Percentiles rank a stretch among this genome's conserved stretches.
phyloP scores from a whole-genome alignment of 30 jellyfish, hydroid and myxozoan species.

The Sanderia malayensis region DNA sequence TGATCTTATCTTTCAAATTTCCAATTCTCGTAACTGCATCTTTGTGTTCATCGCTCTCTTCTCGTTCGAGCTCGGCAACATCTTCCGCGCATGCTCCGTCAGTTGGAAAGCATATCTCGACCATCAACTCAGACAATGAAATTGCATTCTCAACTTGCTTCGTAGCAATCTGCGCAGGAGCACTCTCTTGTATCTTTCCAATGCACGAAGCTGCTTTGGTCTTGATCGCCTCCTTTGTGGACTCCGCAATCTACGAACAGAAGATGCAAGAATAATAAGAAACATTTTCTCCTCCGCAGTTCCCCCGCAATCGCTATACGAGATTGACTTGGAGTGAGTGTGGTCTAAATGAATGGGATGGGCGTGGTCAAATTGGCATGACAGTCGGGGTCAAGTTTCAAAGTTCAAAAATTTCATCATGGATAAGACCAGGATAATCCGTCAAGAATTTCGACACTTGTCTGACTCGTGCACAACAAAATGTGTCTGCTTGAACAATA shows the following conservation, averaged over 20 bases:
- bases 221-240: constrained; percentile 69
- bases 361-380: too few relatives aligned
- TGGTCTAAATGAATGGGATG: too few relatives aligned
- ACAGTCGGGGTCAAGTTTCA: too few relatives aligned
- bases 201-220: constrained; percentile 49
- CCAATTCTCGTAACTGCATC: constrained; percentile 66
- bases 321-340: too few relatives aligned
- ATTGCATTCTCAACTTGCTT: constrained; percentile 95
- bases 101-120: constrained; percentile 95
- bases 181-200: constrained; percentile 46
- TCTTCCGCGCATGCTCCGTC: constrained; percentile 85
- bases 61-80: constrained; percentile 85
- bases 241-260: constrained; percentile 76
- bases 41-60: constrained; percentile 80
- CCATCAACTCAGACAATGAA: constrained; percentile 93
- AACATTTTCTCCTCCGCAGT: too few relatives aligned
- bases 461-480: too few relatives aligned
- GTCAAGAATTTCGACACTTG: too few relatives aligned
- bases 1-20: constrained; percentile 61
- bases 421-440: too few relatives aligned
- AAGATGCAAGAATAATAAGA: too few relatives aligned
- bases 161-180: constrained; percentile 48
- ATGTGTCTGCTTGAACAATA: too few relatives aligned
- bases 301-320: too few relatives aligned
- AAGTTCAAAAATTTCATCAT: too few relatives aligned